phyloP scores from a whole-genome alignment of 2,797 vertebrate species.

The Enteromius thamalakanensis region DNA sequence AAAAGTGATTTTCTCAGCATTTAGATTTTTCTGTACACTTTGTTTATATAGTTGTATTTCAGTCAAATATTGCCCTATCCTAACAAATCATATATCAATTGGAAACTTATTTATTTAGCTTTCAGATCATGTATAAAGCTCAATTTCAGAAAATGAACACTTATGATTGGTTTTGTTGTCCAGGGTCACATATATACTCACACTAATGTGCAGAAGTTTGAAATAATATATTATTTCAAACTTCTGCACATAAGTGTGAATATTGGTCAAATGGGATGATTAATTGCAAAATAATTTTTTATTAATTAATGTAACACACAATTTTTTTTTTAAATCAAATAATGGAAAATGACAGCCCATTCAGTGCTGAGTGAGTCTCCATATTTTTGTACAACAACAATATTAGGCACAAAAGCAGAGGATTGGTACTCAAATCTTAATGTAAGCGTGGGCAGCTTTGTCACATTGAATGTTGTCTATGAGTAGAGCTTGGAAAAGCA shows the following conservation, averaged over 20 bases:
- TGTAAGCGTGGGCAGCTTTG: slow-evolving; percentile 22
- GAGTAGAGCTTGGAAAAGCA: slow-evolving; percentile 19
- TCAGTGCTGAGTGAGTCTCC: not conserved
- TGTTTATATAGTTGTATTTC: too few species aligned
- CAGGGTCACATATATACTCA: too few species aligned
- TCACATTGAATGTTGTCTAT: slow-evolving; percentile 44
- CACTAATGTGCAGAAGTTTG: too few species aligned
- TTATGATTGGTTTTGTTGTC: too few species aligned
- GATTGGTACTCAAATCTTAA: not conserved
- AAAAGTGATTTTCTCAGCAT: too few species aligned
- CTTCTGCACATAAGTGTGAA: not conserved
- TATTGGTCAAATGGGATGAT: not conserved
- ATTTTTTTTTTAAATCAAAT: not conserved
- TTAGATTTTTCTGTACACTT: too few species aligned
- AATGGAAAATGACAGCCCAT: not conserved
- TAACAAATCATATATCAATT: too few species aligned
- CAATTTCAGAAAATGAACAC: too few species aligned
- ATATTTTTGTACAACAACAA: slow-evolving; percentile 1
- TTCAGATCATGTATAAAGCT: too few species aligned
- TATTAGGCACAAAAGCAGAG: not conserved
- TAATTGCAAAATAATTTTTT: not conserved
- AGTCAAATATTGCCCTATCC: too few species aligned
- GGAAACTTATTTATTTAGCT: too few species aligned
- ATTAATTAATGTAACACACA: not conserved
- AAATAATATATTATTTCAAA: not conserved